Conservation (phyloP, 2,113 vertebrate species). For the Physeter macrocephalus region DNA sequence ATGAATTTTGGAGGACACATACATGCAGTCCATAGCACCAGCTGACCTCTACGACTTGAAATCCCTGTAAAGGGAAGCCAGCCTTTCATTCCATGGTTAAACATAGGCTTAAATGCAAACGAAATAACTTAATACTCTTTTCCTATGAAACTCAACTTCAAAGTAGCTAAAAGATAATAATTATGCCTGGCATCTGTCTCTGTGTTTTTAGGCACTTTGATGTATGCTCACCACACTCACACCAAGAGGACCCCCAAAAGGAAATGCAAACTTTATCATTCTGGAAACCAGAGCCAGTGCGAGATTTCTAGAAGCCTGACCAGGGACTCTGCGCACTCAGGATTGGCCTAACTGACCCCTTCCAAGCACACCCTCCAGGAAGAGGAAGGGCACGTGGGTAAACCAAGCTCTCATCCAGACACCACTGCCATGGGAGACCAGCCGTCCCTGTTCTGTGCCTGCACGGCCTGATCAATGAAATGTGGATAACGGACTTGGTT, state of each 20-base stretch:
- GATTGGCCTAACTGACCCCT: not conserved
- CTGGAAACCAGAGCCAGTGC: not conserved
- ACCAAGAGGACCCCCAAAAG: not conserved
- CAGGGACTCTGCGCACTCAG: not conserved
- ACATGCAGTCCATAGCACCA: not conserved
- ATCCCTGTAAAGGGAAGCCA: not conserved
- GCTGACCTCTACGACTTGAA: not conserved
- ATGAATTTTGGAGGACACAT: not conserved
- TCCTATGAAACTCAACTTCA: not conserved
- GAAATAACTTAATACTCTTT: not conserved
- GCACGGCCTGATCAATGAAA: not conserved
- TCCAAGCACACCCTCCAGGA: not conserved
- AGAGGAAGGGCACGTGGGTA: not conserved
- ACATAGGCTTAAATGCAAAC: not conserved
- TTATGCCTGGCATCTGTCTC: not conserved
- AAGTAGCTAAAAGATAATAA: not conserved
- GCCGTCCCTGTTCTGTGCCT: not conserved
- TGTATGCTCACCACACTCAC: not conserved
- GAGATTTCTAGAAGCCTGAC: not conserved
- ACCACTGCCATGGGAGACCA: fast-evolving
- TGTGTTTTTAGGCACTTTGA: not conserved
- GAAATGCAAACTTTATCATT: not conserved
- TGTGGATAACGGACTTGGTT: not conserved
- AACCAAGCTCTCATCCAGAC: fast-evolving
- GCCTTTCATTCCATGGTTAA: not conserved